Evolutionary conservation across 2,113 vertebrate genomes (phyloP).

Genomic region (Cephalopholis sonnerati): DNA sequence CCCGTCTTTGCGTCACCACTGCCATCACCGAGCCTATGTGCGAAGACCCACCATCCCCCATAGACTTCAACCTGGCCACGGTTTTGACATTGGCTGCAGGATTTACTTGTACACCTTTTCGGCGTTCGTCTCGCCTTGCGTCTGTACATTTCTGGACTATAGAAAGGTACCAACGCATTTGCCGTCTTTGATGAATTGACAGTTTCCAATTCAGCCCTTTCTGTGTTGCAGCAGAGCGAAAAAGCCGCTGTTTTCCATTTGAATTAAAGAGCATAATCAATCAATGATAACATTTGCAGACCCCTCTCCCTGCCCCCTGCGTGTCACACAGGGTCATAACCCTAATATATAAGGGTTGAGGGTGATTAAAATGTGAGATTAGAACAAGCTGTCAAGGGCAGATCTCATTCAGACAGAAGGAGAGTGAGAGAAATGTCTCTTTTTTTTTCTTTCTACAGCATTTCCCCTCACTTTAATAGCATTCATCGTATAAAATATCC

Average conservation of each 20-base stretch:
- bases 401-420: slow-evolving; percentile 45
- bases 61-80: slow-evolving; percentile 83
- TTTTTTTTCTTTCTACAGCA: background rate
- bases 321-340: slow-evolving; percentile 77
- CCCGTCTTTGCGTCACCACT: slow-evolving; percentile 66
- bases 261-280: slow-evolving; percentile 80
- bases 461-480: background rate
- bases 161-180: background rate
- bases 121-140: background rate
- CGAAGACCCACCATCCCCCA: slow-evolving; percentile 65
- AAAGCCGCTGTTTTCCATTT: slow-evolving; percentile 70
- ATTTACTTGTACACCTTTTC: slow-evolving; percentile 29
- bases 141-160: background rate
- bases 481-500: background rate
- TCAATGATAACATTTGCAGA: slow-evolving; percentile 82
- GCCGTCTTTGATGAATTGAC: slow-evolving; percentile 28
- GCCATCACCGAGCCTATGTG: slow-evolving; percentile 64
- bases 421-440: slow-evolving; percentile 26
- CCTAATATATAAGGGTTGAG: slow-evolving; percentile 80
- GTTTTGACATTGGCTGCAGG: slow-evolving; percentile 82
- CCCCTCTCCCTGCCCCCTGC: slow-evolving; percentile 63
- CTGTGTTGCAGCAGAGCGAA: background rate
- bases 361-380: slow-evolving; percentile 76
- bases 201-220: slow-evolving; percentile 48
- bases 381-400: slow-evolving; percentile 73